Evolutionary conservation across 2,797 vertebrate species (phyloP).

Genomic region (Aphelocoma californica): DNA sequence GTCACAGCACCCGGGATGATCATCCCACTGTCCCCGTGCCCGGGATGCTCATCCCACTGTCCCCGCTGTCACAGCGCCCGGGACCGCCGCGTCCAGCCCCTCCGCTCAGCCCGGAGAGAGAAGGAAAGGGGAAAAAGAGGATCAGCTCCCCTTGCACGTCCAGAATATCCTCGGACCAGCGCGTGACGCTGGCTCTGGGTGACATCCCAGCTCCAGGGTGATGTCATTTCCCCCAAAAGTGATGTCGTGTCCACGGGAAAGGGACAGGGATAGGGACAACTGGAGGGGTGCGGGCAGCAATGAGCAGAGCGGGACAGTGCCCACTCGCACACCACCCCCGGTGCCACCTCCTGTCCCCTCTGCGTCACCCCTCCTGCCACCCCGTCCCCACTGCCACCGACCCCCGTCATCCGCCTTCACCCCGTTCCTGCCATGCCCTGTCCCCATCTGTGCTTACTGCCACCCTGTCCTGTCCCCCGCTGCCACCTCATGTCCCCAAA

Average conservation of each 20-base stretch:
- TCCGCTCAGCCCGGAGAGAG: background rate
- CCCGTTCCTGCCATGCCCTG: background rate
- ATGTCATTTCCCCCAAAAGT: background rate
- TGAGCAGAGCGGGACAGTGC: background rate
- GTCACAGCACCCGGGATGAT: background rate
- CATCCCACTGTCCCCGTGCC: background rate
- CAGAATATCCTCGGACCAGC: background rate
- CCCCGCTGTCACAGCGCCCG: accelerated
- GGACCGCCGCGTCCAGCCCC: accelerated
- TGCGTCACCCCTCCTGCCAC: background rate
- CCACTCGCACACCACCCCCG: accelerated
- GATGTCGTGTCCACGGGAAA: background rate
- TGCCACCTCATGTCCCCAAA: background rate
- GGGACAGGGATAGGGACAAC: background rate
- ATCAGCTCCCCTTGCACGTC: background rate
- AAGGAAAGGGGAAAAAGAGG: background rate
- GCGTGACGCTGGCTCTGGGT: background rate
- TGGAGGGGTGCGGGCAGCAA: background rate
- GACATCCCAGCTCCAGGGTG: background rate
- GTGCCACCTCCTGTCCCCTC: background rate
- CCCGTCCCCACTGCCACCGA: background rate
- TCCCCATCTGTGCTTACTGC: background rate
- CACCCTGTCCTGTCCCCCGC: background rate
- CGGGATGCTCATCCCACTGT: background rate
- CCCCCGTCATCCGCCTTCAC: background rate